Base-by-base conservation (phyloP, 1,140 invertebrate genomes). In the Heliconius nattereri region DNA sequence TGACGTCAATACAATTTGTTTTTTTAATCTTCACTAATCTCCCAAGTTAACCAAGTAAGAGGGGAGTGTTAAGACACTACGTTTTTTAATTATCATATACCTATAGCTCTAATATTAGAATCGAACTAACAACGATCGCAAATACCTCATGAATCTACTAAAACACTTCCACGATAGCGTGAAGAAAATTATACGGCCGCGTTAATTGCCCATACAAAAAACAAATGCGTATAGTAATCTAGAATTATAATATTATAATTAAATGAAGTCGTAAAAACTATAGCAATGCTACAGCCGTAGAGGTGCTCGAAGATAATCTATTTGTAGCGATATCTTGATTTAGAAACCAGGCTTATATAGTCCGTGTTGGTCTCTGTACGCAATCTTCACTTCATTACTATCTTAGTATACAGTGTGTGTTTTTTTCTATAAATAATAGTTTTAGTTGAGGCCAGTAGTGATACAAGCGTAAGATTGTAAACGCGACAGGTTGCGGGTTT, bases 331-430 rank as follows among this genome's bases (percentile, higher is more conserved):
- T 71, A 32, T 71, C 70, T 71, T 71, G 70, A 71, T 71, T 32
- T 71, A 71, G 70, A 71, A 71, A 71, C 70, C 70, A 19, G 70
- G 70, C 70, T 71, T 71, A 32, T 71, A 71, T 29, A 32, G 70
- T 11, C 8, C 16, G 32, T 71, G 29, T 13, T 11, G 26, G 23
- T 70, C 29, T 71, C 16, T 71, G 70, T 71, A 23, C 3, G 32
- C 70, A 71, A 71, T 71, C 70, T 32, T 2, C 32, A 71, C 29
- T 19, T 71, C 70, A 71, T 71, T 71, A 71, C 70, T 23, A 71
- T 23, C 32, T 71, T 71, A 2, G 49, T 20, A 71, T 71, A 71
- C 26, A 19, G 70, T 57, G 3, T 57, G 54, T 0, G 23, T 57
- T 57, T 57, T 57, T 57, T 9, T 57, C 20, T 57, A 57, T 23